Evolutionary conservation across 2,797 vertebrate genomes (phyloP).

Genomic region (Euphonia xanthogaster): DNA sequence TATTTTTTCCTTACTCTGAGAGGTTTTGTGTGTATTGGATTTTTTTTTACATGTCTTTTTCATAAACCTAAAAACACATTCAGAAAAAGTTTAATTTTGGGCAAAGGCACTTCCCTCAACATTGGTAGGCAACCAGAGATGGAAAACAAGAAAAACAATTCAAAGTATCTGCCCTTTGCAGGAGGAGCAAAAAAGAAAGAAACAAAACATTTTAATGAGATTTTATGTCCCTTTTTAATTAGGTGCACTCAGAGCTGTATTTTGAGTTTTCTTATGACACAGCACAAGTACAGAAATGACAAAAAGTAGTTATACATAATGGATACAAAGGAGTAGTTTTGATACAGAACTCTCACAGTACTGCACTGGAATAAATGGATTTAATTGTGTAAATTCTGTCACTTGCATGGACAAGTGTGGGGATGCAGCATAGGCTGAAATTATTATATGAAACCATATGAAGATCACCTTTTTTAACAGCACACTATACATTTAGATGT

Average conservation of each 20-base stretch:
- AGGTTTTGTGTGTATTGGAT: not conserved
- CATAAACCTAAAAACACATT: not conserved
- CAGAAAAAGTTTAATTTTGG: not conserved
- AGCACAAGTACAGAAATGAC: not conserved
- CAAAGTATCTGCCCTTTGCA: not conserved
- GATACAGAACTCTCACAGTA: not conserved
- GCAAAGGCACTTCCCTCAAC: not conserved
- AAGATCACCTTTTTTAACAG: not conserved
- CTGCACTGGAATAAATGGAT: not conserved
- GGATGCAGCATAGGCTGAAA: not conserved
- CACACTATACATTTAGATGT: not conserved
- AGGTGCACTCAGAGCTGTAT: not conserved
- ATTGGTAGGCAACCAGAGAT: not conserved
- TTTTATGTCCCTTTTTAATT: not conserved
- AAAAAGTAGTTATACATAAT: not conserved
- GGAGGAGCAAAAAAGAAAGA: not conserved
- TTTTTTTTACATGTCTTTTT: not conserved
- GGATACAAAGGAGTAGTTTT: not conserved
- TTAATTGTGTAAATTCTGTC: not conserved
- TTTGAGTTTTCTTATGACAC: not conserved
- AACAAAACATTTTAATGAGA: not conserved
- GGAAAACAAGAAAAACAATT: not conserved
- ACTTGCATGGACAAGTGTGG: not conserved
- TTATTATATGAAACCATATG: not conserved
- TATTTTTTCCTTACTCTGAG: not conserved